A percentile compares a stretch with the other conserved stretches of the same genome.
These are phyloP conservation scores for Dromius quadrimaculatus DNA, from an alignment of 2,888 invertebrate genomes.

Conservation along the genomic window DNA sequence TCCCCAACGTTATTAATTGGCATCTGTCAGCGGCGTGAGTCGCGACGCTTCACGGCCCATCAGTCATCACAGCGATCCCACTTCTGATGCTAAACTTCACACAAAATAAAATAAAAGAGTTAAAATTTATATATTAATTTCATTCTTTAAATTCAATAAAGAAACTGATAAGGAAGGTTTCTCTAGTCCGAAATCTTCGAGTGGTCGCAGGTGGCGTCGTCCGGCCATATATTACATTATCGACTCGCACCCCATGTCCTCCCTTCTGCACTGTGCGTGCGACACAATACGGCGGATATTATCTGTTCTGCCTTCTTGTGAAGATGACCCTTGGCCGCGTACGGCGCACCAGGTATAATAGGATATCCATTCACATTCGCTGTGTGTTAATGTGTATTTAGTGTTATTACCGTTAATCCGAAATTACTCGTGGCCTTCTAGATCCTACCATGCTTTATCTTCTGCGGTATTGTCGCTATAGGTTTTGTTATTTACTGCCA, in stretches of 20 bases:
- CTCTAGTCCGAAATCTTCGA: too few relatives aligned
- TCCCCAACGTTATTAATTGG: conserved; percentile 59
- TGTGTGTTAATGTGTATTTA: conserved; percentile 49
- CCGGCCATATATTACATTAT: conserved; percentile 61
- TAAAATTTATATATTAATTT: too few relatives aligned
- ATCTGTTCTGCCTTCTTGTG: conserved; percentile 29
- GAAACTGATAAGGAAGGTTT: too few relatives aligned
- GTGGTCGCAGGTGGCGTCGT: conserved; percentile 57
- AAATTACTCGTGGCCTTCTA: conserved; percentile 24
- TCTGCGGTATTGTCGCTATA: conserved; percentile 17
- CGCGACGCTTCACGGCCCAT: conserved; percentile 58
- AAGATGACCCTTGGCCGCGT: conserved; percentile 35
- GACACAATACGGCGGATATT: conserved; percentile 26
- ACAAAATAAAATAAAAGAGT: not conserved
- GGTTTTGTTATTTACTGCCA: conserved; percentile 9
- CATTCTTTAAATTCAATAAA: too few relatives aligned
- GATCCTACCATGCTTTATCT: conserved; percentile 25
- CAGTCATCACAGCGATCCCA: conserved; percentile 54
- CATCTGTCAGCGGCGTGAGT: conserved; percentile 59
- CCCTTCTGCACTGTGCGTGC: not conserved
- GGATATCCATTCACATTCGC: conserved; percentile 20
- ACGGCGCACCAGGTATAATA: conserved; percentile 40
- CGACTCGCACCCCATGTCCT: conserved; percentile 54
- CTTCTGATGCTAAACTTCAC: conserved; percentile 2
- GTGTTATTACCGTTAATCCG: conserved; percentile 45